phyloP scores from a whole-genome alignment of 2,888 invertebrate genomes.

The Alviniconcha strummeri region DNA sequence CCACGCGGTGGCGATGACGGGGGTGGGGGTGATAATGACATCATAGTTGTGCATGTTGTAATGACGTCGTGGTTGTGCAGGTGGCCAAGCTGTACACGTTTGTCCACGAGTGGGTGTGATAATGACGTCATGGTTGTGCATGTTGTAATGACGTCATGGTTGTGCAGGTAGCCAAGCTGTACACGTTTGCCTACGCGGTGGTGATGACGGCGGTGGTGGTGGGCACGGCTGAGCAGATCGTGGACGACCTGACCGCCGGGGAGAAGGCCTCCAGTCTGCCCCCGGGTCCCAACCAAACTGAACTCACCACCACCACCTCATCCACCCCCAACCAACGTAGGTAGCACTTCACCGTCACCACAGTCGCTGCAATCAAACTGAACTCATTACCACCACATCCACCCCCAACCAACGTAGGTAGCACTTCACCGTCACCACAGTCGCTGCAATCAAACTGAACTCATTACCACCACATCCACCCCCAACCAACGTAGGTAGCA shows the following conservation, averaged over 20 bases:
- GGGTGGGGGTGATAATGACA: conserved; percentile 43
- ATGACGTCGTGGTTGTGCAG: conserved; percentile 42
- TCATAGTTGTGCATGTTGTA: too few relatives aligned
- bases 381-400: neutral
- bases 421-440: too few relatives aligned
- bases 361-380: neutral
- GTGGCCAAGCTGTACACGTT: conserved; percentile 65
- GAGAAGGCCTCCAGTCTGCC: neutral
- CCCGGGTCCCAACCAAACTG: conserved; percentile 1
- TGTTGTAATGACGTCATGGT: neutral
- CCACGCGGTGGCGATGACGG: conserved; percentile 66
- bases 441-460: neutral
- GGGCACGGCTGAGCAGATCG: conserved; percentile 62
- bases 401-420: conserved; percentile 7
- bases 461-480: neutral
- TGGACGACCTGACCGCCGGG: conserved; percentile 43
- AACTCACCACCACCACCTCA: conserved; percentile 7
- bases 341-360: neutral
- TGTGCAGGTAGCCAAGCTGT: conserved; percentile 59
- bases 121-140: neutral
- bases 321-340: conserved; percentile 1
- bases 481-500: conserved; percentile 9
- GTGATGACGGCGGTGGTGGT: conserved; percentile 66
- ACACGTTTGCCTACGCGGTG: conserved; percentile 64
- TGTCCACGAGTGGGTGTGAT: conserved; percentile 51